Conservation (phyloP, 30 jellyfish, hydroid and myxozoan species). For the Clytia hemisphaerica region DNA sequence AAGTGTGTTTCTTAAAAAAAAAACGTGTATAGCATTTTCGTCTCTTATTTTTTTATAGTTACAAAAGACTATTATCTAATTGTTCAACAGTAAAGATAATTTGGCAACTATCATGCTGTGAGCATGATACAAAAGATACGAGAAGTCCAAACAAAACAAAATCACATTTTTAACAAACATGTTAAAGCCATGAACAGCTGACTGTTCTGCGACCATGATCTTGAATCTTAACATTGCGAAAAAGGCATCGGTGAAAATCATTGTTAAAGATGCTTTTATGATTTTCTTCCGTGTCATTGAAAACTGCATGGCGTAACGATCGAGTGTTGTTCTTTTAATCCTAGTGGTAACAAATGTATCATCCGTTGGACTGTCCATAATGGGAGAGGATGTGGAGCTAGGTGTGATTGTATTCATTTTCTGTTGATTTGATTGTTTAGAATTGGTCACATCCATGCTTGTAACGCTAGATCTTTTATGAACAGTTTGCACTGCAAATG, state of each 20-base stretch:
- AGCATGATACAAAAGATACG: slow-evolving; percentile 3
- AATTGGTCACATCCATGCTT: neutral
- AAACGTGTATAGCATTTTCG: too few species aligned
- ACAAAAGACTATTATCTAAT: too few species aligned
- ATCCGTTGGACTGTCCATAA: too few species aligned
- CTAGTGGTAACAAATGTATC: too few species aligned
- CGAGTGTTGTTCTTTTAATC: too few species aligned
- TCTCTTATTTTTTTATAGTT: too few species aligned
- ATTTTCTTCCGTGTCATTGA: neutral
- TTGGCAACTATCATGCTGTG: neutral
- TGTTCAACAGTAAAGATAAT: too few species aligned
- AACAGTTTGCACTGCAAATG: neutral
- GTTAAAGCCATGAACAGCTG: slow-evolving; percentile 35
- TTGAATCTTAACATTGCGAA: slow-evolving; percentile 27
- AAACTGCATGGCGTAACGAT: too few species aligned
- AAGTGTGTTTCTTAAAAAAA: too few species aligned
- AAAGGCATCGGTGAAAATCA: slow-evolving; percentile 25
- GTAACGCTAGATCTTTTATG: slow-evolving; percentile 6
- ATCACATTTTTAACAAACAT: slow-evolving; percentile 35
- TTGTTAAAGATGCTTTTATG: slow-evolving; percentile 10
- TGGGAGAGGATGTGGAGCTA: too few species aligned
- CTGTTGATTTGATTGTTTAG: too few species aligned
- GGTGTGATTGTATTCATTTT: too few species aligned
- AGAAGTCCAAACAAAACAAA: slow-evolving; percentile 3
- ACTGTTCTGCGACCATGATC: slow-evolving; percentile 21